These are phyloP conservation scores for Karalla daura DNA, from an alignment of 2,797 vertebrate genomes.

Conservation along the genomic window DNA sequence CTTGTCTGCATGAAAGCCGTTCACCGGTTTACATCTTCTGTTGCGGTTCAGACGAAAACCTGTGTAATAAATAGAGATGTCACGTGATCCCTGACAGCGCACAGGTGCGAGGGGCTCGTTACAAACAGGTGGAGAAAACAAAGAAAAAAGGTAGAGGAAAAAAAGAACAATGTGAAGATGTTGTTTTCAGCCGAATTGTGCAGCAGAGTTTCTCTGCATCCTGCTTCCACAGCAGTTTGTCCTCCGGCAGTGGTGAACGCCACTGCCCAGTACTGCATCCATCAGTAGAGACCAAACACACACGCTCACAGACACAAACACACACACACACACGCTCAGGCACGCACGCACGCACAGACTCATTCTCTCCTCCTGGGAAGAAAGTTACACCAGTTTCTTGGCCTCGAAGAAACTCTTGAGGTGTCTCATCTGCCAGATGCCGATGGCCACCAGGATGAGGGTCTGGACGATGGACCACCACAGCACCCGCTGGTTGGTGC, in stretches of 20 bases:
- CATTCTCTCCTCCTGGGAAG: not conserved
- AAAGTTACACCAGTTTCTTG: conserved; percentile 91
- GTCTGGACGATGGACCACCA: conserved; percentile 97
- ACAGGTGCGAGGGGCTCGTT: not conserved
- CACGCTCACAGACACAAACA: conserved; percentile 7
- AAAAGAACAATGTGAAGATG: conserved; percentile 6
- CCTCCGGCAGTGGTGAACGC: not conserved
- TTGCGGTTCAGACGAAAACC: not conserved
- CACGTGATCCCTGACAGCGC: conserved; percentile 22
- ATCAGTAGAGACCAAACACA: conserved; percentile 46
- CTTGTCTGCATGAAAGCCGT: not conserved
- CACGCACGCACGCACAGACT: not conserved
- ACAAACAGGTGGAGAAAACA: conserved; percentile 17
- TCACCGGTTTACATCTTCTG: not conserved
- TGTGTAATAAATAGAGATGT: conserved; percentile 43
- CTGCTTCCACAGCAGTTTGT: conserved; percentile 7
- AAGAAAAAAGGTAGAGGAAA: not conserved
- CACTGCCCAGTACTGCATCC: conserved; percentile 68
- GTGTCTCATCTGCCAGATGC: conserved; percentile 95
- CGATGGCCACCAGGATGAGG: conserved; percentile 92
- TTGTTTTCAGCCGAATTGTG: conserved; percentile 30
- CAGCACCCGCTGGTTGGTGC: conserved; percentile 93
- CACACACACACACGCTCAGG: conserved; percentile 28
- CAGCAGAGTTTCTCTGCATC: conserved; percentile 32
- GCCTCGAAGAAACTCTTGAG: conserved; percentile 97